These are phyloP conservation scores for Schizotus pectinicornis DNA, from an alignment of 2,888 invertebrate species.

Conservation along the genomic window DNA sequence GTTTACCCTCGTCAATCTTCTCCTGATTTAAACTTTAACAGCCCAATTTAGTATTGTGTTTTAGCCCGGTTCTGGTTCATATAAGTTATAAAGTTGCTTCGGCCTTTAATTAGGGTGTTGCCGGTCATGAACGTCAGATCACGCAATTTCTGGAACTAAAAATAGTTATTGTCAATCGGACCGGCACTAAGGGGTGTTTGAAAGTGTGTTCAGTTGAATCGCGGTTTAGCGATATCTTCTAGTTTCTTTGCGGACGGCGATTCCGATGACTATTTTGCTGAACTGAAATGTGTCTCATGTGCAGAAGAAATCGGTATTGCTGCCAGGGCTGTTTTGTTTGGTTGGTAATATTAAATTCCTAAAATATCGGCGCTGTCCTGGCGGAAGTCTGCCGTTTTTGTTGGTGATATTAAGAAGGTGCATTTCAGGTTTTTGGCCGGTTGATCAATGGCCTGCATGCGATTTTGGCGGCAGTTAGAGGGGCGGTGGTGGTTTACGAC, in stretches of 20 bases:
- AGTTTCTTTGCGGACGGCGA: no score
- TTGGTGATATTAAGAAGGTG: slow-evolving; percentile 31
- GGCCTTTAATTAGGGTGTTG: neutral
- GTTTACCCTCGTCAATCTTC: slow-evolving; percentile 9
- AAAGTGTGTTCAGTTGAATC: no score
- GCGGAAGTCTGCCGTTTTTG: slow-evolving; percentile 18
- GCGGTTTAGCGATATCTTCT: no score
- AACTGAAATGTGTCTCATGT: no score
- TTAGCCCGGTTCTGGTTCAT: slow-evolving; percentile 1
- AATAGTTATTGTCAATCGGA: no score
- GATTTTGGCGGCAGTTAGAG: slow-evolving; percentile 12
- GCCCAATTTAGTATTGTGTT: slow-evolving; percentile 11
- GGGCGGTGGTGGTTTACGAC: slow-evolving; percentile 25
- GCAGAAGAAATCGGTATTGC: slow-evolving; percentile 36
- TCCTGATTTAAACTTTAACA: slow-evolving; percentile 11
- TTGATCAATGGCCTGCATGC: slow-evolving; percentile 19
- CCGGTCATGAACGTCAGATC: no score
- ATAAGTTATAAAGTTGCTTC: slow-evolving; percentile 2
- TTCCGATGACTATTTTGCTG: no score
- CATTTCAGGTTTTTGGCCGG: slow-evolving; percentile 31
- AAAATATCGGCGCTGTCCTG: slow-evolving; percentile 38
- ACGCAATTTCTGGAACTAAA: no score
- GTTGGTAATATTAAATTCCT: slow-evolving; percentile 45
- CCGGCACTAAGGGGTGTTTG: no score
- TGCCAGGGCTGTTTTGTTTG: slow-evolving; percentile 41